phyloP scores from a whole-genome alignment of 2,113 vertebrate species.

The Sphaerodactylus townsendi region DNA sequence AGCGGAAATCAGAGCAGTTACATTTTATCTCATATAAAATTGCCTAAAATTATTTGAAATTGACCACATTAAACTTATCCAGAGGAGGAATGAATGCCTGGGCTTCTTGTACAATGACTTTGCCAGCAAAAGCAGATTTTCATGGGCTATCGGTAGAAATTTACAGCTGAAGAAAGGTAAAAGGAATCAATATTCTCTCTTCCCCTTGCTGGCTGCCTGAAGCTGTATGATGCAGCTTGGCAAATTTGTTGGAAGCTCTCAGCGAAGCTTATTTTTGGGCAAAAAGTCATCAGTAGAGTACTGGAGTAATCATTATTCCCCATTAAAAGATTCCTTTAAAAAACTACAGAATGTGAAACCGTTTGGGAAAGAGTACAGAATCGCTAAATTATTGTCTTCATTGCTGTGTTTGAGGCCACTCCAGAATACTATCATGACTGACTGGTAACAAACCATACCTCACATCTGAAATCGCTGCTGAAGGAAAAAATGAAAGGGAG shows the following conservation, averaged over 20 bases:
- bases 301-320: slow-evolving; percentile 35
- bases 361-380: slow-evolving; percentile 22
- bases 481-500: neutral
- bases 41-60: slow-evolving; percentile 6
- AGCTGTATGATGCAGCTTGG: slow-evolving; percentile 69
- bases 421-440: slow-evolving; percentile 31
- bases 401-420: slow-evolving; percentile 23
- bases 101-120: slow-evolving; percentile 44
- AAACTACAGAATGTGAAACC: neutral
- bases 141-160: slow-evolving; percentile 66
- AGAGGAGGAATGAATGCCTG: neutral
- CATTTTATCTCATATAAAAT: slow-evolving; percentile 48
- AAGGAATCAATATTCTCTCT: slow-evolving; percentile 62
- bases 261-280: slow-evolving; percentile 52
- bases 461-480: neutral
- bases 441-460: neutral
- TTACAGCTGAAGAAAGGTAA: slow-evolving; percentile 56
- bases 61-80: slow-evolving; percentile 44
- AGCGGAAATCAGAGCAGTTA: slow-evolving; percentile 7
- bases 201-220: slow-evolving; percentile 40
- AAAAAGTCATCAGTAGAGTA: slow-evolving; percentile 37
- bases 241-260: slow-evolving; percentile 59
- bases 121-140: slow-evolving; percentile 49
- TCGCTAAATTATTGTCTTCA: slow-evolving; percentile 24
- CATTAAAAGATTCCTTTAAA: slow-evolving; percentile 33